Conservation (phyloP, 2,888 invertebrate genomes). For the Papilio demoleus region DNA sequence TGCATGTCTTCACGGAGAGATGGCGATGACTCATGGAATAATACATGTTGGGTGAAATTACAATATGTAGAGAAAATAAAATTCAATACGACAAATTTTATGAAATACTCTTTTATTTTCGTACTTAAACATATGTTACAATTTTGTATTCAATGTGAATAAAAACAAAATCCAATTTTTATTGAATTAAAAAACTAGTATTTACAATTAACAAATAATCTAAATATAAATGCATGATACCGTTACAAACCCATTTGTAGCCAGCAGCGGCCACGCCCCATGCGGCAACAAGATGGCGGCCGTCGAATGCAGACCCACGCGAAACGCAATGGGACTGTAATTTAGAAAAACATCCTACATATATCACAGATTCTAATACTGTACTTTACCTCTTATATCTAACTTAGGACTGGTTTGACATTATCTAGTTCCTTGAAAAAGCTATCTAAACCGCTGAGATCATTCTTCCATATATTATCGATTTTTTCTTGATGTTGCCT, state of each 20-base stretch:
- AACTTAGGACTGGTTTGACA: constrained; percentile 78
- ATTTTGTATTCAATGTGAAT: constrained; percentile 82
- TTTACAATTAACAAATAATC: constrained; percentile 57
- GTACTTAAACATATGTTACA: constrained; percentile 83
- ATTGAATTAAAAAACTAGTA: constrained; percentile 70
- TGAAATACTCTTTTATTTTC: constrained; percentile 71
- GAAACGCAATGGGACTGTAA: constrained; percentile 84
- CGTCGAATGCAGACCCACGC: constrained; percentile 82
- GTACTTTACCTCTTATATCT: constrained; percentile 69
- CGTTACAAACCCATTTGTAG: constrained; percentile 84
- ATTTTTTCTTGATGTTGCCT: constrained; percentile 75
- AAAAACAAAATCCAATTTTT: constrained; percentile 73
- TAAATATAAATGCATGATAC: constrained; percentile 80
- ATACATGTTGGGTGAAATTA: constrained; percentile 79
- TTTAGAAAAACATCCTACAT: constrained; percentile 83
- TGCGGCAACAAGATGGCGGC: constrained; percentile 83
- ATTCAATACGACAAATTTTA: constrained; percentile 60
- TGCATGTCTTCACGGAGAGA: constrained; percentile 65
- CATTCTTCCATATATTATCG: constrained; percentile 82
- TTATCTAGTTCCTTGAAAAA: constrained; percentile 86
- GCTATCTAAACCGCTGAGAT: constrained; percentile 85
- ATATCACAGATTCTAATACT: constrained; percentile 79
- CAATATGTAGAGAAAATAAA: constrained; percentile 63
- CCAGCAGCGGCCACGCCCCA: constrained; percentile 83
- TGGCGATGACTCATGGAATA: constrained; percentile 81